A percentile compares a stretch with the other conserved stretches of the same genome.
Evolutionary conservation across 2,888 invertebrate genomes (phyloP).

Genomic region (Priocnemis perturbator): DNA sequence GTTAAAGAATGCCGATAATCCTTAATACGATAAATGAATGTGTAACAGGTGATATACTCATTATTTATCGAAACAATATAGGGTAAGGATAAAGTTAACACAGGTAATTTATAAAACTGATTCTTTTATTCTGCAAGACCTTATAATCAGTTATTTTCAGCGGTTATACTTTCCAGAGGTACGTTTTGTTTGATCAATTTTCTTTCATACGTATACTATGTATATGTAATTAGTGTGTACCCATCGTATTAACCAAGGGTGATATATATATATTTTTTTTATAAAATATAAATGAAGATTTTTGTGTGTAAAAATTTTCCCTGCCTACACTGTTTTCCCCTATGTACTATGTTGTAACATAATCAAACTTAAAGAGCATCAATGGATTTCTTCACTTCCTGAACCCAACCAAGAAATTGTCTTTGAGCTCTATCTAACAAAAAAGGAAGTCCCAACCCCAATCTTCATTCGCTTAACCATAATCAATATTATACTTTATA

Average conservation of each 20-base stretch:
- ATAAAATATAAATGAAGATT: constrained; percentile 54
- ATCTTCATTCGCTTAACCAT: constrained; percentile 27
- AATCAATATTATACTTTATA: constrained; percentile 37
- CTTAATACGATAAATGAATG: too few relatives aligned
- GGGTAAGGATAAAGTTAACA: constrained; percentile 7
- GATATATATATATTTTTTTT: constrained; percentile 27
- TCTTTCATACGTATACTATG: constrained; percentile 43
- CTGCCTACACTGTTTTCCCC: constrained; percentile 31
- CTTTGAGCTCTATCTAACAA: constrained; percentile 21
- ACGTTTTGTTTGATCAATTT: constrained; percentile 49
- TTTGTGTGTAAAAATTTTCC: constrained; percentile 43
- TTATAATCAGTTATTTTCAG: constrained; percentile 49
- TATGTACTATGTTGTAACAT: constrained; percentile 41
- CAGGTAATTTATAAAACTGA: constrained; percentile 47
- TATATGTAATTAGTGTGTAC: constrained; percentile 42
- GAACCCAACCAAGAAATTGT: constrained; percentile 30
- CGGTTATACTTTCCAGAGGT: constrained; percentile 58
- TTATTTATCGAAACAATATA: constrained; percentile 15
- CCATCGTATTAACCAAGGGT: constrained; percentile 43
- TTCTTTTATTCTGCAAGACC: constrained; percentile 61
- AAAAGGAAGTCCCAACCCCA: constrained; percentile 9
- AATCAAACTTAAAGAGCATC: constrained; percentile 25
- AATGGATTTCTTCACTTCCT: constrained; percentile 10
- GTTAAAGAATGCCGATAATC: too few relatives aligned
- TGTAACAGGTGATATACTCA: too few relatives aligned